Evolutionary conservation across 2,888 invertebrate species (phyloP).

Genomic region (Kuschelorhynchus macadamiae): DNA sequence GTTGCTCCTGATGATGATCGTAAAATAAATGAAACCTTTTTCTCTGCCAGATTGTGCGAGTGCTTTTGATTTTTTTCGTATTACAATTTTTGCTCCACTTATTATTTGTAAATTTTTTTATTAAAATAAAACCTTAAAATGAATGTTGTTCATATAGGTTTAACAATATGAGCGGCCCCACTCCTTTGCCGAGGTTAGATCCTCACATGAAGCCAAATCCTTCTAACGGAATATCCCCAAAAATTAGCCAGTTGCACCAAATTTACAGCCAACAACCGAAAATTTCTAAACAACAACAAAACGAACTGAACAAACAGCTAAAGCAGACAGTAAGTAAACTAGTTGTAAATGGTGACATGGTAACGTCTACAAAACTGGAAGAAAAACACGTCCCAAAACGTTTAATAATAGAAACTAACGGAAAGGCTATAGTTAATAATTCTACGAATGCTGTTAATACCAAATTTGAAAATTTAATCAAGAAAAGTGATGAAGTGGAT

Average conservation of each 20-base stretch:
- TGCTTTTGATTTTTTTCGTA: too few relatives aligned
- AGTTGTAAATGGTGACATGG: not conserved
- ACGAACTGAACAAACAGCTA: conserved; percentile 34
- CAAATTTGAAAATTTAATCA: conserved; percentile 31
- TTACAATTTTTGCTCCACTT: too few relatives aligned
- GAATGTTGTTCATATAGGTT: too few relatives aligned
- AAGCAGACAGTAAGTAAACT: conserved; percentile 9
- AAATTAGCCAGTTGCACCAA: conserved; percentile 40
- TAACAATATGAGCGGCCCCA: conserved; percentile 23
- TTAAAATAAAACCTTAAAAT: too few relatives aligned
- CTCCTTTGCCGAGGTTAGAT: conserved; percentile 26
- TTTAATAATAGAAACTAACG: conserved; percentile 17
- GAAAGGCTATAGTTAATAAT: not conserved
- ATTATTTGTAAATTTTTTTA: too few relatives aligned
- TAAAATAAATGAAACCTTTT: too few relatives aligned
- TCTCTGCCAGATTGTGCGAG: too few relatives aligned
- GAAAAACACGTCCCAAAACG: conserved; percentile 22
- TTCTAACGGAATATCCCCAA: conserved; percentile 34
- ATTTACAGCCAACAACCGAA: conserved; percentile 27
- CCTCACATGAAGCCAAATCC: conserved; percentile 17
- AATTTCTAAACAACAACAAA: conserved; percentile 26
- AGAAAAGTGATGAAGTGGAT: not conserved
- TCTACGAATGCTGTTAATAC: conserved; percentile 27
- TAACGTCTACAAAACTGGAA: conserved; percentile 4
- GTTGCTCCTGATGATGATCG: too few relatives aligned